Evolutionary conservation across 2,888 invertebrate species (phyloP), one percentile per base, ranked within the genome.

Genomic region (Lasioglossum zephyrum): DNA sequence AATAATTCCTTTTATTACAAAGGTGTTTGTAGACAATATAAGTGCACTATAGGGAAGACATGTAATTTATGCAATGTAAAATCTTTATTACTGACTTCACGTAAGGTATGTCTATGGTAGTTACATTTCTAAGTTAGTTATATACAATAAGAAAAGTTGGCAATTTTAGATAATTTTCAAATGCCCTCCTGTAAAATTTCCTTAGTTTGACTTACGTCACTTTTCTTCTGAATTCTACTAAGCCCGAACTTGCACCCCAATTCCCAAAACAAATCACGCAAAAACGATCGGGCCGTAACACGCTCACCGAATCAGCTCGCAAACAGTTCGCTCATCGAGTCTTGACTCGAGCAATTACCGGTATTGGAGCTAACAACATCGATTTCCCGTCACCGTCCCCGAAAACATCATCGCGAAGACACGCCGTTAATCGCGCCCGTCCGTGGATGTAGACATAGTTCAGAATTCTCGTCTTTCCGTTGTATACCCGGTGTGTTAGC

Each of bases 261-360:
- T 6, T 63, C 63, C 31, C 31, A 31, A 63, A 31, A 16, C 63
- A 63, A 63, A 63, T 26, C 63, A 31, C 13, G 13, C 63, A 31
- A 63, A 63, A 63, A 63, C 13, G 31, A 31, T 26, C 63, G 31
- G 31, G 4, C 26, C 63, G 63, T 63, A 63, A 63, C 26, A 26
- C 26, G n/a, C 31, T 31, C 26, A 4, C n/a, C 53, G 53, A 53
- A 53, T 53, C 31, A 31, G 6, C 63, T 63, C 63, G 63, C 26
- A 16, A 63, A 63, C 31, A 31, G 26, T 66, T 66, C 31, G 18
- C 66, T 31, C 31, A 22, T 13, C 66, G 36, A 36, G 66, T 31
- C 66, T 31, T 66, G 66, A 66, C 31, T 66, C 66, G 36, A 66
- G 66, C 66, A 66, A 36, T 66, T 66, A 66, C 31, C 66, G 66